phyloP scores from a whole-genome alignment of 1,140 invertebrate species.

The Frieseomelitta varia region DNA sequence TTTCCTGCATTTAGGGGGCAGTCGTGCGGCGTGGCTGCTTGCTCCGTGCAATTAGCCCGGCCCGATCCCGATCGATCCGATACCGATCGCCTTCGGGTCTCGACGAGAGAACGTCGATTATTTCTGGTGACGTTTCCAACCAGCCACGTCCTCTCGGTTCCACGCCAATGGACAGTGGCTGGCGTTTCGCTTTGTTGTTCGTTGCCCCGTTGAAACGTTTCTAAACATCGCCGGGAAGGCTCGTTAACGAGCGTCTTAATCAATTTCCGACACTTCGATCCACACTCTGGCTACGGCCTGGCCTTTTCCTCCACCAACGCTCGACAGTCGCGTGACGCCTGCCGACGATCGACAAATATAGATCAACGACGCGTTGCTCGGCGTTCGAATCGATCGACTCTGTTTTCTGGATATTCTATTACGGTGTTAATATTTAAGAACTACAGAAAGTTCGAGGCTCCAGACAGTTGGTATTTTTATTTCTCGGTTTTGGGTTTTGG shows the following conservation, averaged over 20 bases:
- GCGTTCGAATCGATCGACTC: not conserved
- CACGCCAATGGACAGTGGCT: not conserved
- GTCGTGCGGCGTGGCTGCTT: not conserved
- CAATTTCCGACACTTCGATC: slow-evolving; percentile 7
- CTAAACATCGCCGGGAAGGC: not conserved
- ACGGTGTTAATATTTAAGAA: not conserved
- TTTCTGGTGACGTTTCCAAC: slow-evolving; percentile 39
- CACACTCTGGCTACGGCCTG: not conserved
- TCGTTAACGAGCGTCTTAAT: slow-evolving; percentile 45
- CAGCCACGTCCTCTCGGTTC: slow-evolving; percentile 7
- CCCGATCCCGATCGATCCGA: slow-evolving; percentile 10
- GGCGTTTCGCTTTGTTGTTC: not conserved
- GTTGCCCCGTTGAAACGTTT: not conserved
- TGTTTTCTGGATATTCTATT: not conserved
- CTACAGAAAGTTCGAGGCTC: not conserved
- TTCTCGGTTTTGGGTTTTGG: no score
- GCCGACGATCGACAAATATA: not conserved
- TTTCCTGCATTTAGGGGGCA: slow-evolving; percentile 53
- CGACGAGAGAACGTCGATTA: slow-evolving; percentile 33
- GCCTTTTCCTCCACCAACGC: not conserved
- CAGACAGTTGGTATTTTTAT: no score
- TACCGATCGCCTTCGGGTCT: slow-evolving; percentile 1
- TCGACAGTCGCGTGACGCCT: no score
- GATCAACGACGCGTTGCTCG: not conserved
- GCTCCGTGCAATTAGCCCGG: slow-evolving; percentile 55